Evolutionary conservation across 2,888 invertebrate genomes (phyloP), one percentile per base, ranked within the genome.

Genomic region (Xestobium rufovillosum): DNA sequence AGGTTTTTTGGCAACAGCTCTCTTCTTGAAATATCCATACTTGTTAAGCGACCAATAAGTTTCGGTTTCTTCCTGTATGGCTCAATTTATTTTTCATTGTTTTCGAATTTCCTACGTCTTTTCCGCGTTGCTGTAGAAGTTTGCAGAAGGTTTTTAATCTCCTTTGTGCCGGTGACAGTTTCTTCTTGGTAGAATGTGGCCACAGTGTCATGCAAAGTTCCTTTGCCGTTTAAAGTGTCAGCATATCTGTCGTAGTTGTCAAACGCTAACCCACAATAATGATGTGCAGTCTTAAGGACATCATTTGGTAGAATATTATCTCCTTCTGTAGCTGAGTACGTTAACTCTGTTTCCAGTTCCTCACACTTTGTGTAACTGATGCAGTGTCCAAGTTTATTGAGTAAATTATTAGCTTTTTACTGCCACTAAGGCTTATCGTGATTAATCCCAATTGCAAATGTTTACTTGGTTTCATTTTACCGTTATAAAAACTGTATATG

Each of bases 161-260:
- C n/a, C n/a, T n/a, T n/a, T n/a, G n/a, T n/a, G n/a, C n/a, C n/a
- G n/a, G n/a, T n/a, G n/a, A n/a, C n/a, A n/a, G n/a, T n/a, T n/a
- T n/a, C n/a, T n/a, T 41, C 34, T 50, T 56, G 57, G 42, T 50
- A 52, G 26, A 50, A 44, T 30, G 52, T 49, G 13, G 46, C 48
- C 39, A 53, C 50, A 11, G 51, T 54, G 38, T 53, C 50, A 23
- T 56, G 51, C 38, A 53, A 27, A 3, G 54, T 57, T 16, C 50
- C 49, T 37, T 52, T 52, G 26, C 49, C 50, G 26, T 47, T 31
- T 10, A 29, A 30, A 9, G 51, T 53, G n/a, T 53, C 52, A 14
- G 50, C 50, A 32, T 49, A 55, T 14, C 51, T 41, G 27, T 49
- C 52, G 27, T 45, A 50, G 46, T 55, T 57, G 38, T 58, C 53